phyloP scores from a whole-genome alignment of 2,888 invertebrate species.

The Salpingus planirostris region DNA sequence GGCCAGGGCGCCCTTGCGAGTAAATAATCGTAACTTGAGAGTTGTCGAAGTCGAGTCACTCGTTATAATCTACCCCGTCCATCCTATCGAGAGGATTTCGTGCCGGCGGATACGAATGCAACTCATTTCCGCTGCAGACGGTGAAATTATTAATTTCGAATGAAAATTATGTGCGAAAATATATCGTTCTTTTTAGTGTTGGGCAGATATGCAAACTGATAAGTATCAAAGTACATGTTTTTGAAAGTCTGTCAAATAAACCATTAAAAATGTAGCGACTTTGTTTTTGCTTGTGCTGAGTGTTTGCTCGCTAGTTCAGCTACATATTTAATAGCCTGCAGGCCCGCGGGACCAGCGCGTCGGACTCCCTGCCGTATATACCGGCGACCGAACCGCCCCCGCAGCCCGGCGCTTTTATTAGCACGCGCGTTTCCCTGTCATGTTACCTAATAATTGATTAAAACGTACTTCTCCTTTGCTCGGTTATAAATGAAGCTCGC shows the following conservation, averaged over 20 bases:
- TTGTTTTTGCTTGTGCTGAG: slow-evolving; percentile 23
- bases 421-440: slow-evolving; percentile 23
- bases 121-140: slow-evolving; percentile 19
- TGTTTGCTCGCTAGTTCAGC: slow-evolving; percentile 25
- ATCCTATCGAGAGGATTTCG: slow-evolving; percentile 18
- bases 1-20: too few relatives aligned
- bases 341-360: slow-evolving; percentile 16
- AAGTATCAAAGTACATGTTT: slow-evolving; percentile 21
- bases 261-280: slow-evolving; percentile 28
- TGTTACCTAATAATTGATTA: slow-evolving; percentile 24
- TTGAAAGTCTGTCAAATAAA: slow-evolving; percentile 27
- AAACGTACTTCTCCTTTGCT: slow-evolving; percentile 6
- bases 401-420: slow-evolving; percentile 20
- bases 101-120: slow-evolving; percentile 20
- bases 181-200: slow-evolving; percentile 16
- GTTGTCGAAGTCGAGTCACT: too few relatives aligned
- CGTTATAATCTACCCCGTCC: too few relatives aligned
- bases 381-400: slow-evolving; percentile 7
- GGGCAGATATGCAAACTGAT: slow-evolving; percentile 22
- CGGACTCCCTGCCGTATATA: slow-evolving; percentile 8
- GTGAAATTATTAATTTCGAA: slow-evolving; percentile 23
- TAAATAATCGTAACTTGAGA: too few relatives aligned
- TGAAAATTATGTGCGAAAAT: slow-evolving; percentile 21
- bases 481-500: too few relatives aligned
- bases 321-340: slow-evolving; percentile 26